Base-by-base conservation (phyloP, 2,888 invertebrate species). In the Tridacna crocea region DNA sequence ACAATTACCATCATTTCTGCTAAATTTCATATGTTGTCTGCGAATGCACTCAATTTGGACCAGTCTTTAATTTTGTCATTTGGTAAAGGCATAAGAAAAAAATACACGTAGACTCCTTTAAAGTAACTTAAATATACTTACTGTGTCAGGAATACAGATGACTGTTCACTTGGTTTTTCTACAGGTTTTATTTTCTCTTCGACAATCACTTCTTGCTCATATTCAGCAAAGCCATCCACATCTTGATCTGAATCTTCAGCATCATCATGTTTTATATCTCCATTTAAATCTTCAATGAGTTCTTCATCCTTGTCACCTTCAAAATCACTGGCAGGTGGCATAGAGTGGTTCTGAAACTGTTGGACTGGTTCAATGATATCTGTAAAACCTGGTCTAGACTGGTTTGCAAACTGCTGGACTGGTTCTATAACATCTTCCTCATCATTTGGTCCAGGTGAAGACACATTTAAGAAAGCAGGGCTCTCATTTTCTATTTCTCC, bases 401-500 rank as follows among this genome's bases (percentile, higher is more conserved):
- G 70, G 24, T 22, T 70, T 0, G 70, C 46, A 17, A 51, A 51
- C 11, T 51, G 46, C 22, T 47, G 46, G 70, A 70, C 70, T 51
- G 70, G 70, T 51, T 48, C n/a, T 1, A 70, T 70, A 24, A 51
- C 17, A 24, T 70, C 51, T 51, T 24, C 51, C 26, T 70, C 51
- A 15, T 46, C 22, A 26, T n/a, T n/a, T 13, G 66, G 66, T 8
- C 70, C 70, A 24, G 70, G 70, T 24, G 70, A 70, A 0, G 51
- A 12, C 63, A 72, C 11, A 74, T 58, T 17, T 55, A 75, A 22
- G 47, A 75, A 84, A 4, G 75, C 82, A 48, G 87, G 84, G 48
- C 84, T 87, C 68, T 87, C 87, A 77, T 87, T 87, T 66, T 87
- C 87, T 19, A 87, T 77, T 61, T 87, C 87, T 36, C 82, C 84